phyloP scores from a whole-genome alignment of 2,888 invertebrate genomes.

The Meandrusa payeni region DNA sequence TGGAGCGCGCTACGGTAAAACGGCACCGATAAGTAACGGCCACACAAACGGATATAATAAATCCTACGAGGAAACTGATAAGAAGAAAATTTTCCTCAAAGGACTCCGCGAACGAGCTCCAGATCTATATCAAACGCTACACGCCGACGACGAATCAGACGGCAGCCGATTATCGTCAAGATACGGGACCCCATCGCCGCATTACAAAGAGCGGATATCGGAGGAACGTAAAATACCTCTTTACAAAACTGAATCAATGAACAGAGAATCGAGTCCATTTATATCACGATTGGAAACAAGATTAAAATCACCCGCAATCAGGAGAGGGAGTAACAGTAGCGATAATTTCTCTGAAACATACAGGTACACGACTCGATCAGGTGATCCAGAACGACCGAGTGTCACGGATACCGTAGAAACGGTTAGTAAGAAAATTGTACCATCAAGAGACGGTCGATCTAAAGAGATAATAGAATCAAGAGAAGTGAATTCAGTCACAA shows the following conservation, averaged over 20 bases:
- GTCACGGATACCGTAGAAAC: constrained; percentile 87
- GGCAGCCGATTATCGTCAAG: constrained; percentile 69
- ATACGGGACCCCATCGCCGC: constrained; percentile 70
- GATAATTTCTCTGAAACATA: constrained; percentile 87
- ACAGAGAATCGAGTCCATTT: constrained; percentile 72
- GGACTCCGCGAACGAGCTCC: constrained; percentile 86
- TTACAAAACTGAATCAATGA: constrained; percentile 72
- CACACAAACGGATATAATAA: constrained; percentile 69
- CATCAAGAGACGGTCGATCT: constrained; percentile 82
- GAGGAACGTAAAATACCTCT: constrained; percentile 68
- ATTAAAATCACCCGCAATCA: constrained; percentile 69
- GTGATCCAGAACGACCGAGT: constrained; percentile 84
- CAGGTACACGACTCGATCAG: constrained; percentile 84
- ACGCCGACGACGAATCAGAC: constrained; percentile 82
- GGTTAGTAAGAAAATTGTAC: constrained; percentile 85
- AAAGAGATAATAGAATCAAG: constrained; percentile 86
- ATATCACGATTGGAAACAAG: constrained; percentile 67
- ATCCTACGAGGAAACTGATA: constrained; percentile 76
- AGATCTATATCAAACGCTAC: constrained; percentile 85
- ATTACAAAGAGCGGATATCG: constrained; percentile 70
- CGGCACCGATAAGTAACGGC: constrained; percentile 73
- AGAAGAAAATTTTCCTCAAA: constrained; percentile 85
- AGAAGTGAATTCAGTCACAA: constrained; percentile 86
- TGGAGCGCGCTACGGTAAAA: constrained; percentile 80
- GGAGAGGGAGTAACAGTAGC: constrained; percentile 84